Evolutionary conservation across 2,797 vertebrate species (phyloP), one percentile per base, ranked within the genome.

Genomic region (Sebastes itinus): DNA sequence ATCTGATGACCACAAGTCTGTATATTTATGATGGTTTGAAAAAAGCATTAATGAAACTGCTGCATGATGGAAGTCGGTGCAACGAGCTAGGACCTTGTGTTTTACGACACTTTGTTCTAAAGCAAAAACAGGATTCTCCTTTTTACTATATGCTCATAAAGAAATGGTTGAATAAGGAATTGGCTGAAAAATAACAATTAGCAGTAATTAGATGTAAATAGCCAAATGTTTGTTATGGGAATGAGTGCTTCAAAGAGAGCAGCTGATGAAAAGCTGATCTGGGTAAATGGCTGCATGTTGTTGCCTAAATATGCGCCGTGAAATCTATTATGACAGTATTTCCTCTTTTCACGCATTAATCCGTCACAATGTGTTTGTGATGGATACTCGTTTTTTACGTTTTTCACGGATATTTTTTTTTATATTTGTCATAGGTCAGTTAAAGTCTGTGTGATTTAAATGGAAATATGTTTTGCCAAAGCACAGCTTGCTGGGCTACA

Each of bases 261-360:
- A 87, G 85, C 86, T 92, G 88, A 87, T 72, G 80, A 84, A 86
- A 90, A 86, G 81, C 77, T 87, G 83, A 87, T 77, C 52, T 42
- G 73, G 30, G 22, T 55, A 49, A 68, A 79, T 65, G 67, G 75
- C 72, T 77, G 65, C 56, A 61, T 75, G 73, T 59, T 42, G 49
- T 38, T 60, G 52, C 13, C 20, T 38, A 33, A 75, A 58, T 66
- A 72, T 60, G 77, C 14, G 11, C 67, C 22, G 56, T 78, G 59
- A 85, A 38, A 76, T 66, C 61, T 28, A 73, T 82, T 55, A 60
- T 65, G 11, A 65, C 68, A 55, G 12, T 49, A 52, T 79, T 68
- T 83, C 13, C 55, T 38, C 54, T 72, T 30, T 33, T 32, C 30
- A 46, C 30, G 20, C 27, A 71, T 27, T n/a, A 5, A 54, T 66